phyloP scores from a whole-genome alignment of 2,113 vertebrate genomes.

The Monopterus albus region DNA sequence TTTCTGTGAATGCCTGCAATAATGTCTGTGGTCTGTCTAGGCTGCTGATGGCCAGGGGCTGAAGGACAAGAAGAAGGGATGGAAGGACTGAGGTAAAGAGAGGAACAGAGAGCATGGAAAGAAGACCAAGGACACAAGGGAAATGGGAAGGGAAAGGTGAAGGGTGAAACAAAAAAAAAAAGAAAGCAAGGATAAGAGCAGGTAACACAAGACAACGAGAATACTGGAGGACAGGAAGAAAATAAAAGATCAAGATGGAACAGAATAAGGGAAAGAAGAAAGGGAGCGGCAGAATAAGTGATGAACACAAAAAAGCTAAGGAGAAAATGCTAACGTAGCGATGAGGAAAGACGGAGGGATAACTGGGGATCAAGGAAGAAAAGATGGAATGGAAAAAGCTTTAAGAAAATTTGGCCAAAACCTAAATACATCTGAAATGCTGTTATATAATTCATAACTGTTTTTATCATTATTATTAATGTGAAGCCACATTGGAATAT shows the following conservation, averaged over 20 bases:
- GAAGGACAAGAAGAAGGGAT: conserved; percentile 11
- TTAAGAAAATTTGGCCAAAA: no score
- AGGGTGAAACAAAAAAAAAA: background rate
- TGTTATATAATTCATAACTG: conserved; percentile 59
- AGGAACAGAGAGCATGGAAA: background rate
- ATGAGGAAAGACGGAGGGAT: no score
- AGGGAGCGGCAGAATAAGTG: no score
- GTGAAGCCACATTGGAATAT: conserved; percentile 46
- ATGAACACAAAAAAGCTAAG: no score
- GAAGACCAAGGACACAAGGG: background rate
- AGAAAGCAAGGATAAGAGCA: background rate
- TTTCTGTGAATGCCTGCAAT: conserved; percentile 38
- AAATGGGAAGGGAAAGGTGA: background rate
- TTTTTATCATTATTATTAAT: conserved; percentile 61
- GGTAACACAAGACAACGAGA: no score
- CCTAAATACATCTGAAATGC: conserved; percentile 35
- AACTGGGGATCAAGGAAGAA: no score
- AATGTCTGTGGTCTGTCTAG: conserved; percentile 52
- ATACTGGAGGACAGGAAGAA: background rate
- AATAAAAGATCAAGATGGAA: background rate
- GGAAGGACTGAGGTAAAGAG: background rate
- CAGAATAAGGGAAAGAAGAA: background rate
- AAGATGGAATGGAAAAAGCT: no score
- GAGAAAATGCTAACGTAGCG: no score
- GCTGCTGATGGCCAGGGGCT: conserved; percentile 23